Evolutionary conservation across 2,113 vertebrate species (phyloP).

Genomic region (Trematocara zebra): DNA sequence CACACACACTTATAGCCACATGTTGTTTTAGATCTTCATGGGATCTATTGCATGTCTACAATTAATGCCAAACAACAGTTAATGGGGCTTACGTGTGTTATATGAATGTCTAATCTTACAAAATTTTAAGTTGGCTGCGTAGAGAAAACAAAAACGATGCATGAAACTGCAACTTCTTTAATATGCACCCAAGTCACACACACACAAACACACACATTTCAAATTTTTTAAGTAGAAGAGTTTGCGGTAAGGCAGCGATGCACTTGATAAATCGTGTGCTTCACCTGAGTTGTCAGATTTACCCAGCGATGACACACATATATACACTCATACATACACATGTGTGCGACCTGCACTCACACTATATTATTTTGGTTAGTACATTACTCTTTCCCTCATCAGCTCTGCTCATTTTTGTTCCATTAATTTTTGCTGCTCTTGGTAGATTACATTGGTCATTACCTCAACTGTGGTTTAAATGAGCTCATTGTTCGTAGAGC

Average conservation of each 20-base stretch:
- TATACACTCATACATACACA: neutral
- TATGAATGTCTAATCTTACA: neutral
- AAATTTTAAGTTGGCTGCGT: neutral
- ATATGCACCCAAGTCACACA: neutral
- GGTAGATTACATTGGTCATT: neutral
- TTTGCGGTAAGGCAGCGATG: neutral
- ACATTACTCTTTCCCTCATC: neutral
- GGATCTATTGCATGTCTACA: neutral
- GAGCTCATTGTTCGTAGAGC: neutral
- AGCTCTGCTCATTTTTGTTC: neutral
- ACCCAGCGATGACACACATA: neutral
- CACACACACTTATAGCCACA: neutral
- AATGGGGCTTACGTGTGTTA: neutral
- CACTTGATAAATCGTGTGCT: neutral
- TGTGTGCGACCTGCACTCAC: neutral
- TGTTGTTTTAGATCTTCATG: neutral
- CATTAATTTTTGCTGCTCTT: neutral
- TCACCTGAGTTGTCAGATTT: neutral
- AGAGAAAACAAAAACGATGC: neutral
- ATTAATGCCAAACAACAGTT: neutral
- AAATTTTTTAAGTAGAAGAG: neutral
- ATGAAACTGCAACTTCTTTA: neutral
- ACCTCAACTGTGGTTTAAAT: neutral
- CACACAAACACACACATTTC: neutral
- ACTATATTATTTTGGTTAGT: neutral